Evolutionary conservation across 2,888 invertebrate genomes (phyloP).

Genomic region (Ormyrus labotus): DNA sequence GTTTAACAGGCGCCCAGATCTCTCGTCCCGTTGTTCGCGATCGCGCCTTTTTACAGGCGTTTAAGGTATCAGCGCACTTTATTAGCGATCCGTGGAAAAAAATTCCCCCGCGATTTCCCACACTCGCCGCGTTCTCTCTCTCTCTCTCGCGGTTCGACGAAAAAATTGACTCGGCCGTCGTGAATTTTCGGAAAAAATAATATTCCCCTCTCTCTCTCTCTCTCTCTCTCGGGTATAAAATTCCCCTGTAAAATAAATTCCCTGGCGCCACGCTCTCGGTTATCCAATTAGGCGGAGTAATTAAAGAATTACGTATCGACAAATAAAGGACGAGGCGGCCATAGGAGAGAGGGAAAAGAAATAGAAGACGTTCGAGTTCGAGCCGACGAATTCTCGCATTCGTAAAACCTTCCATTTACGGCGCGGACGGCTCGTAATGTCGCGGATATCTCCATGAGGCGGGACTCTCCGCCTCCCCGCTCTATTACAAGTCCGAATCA

Average conservation of each 20-base stretch:
- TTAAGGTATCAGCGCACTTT: conserved; percentile 5
- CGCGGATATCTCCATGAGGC: conserved; percentile 70
- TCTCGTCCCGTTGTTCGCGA: neutral
- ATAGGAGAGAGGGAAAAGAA: neutral
- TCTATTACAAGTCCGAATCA: conserved; percentile 14
- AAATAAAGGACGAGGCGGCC: conserved; percentile 4
- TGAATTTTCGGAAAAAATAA: conserved; percentile 53
- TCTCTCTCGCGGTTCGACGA: neutral
- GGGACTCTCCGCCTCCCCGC: neutral
- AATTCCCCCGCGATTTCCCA: conserved; percentile 21
- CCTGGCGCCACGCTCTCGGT: conserved; percentile 71
- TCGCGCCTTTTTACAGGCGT: conserved; percentile 9
- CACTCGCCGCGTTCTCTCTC: neutral
- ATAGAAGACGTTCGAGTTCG: neutral
- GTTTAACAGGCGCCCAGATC: neutral
- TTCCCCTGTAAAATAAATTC: conserved; percentile 52
- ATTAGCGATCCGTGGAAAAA: neutral
- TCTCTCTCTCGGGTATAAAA: conserved; percentile 16
- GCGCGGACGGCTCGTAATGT: conserved; percentile 67
- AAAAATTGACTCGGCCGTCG: neutral
- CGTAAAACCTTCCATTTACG: conserved; percentile 70
- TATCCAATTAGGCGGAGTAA: conserved; percentile 73
- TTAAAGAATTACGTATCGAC: conserved; percentile 68
- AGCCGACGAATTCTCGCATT: conserved; percentile 59
- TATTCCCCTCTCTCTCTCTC: conserved; percentile 17